Conservation (phyloP, 2,888 invertebrate genomes). For the Pristionchus entomophagus region DNA sequence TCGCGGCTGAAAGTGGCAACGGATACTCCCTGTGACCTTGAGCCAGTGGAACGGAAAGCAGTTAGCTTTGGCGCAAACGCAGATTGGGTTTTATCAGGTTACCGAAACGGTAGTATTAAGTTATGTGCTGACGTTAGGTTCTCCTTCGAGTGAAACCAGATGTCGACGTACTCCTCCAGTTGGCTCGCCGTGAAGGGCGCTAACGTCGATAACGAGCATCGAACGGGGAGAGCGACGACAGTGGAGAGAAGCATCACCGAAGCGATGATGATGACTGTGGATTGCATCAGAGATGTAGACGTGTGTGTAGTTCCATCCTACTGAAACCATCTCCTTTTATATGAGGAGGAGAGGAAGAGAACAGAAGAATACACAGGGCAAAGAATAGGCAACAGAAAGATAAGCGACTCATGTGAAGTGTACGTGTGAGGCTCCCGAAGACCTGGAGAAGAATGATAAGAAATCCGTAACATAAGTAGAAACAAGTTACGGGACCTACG, state of each 20-base stretch:
- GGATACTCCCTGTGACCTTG: not conserved
- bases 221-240: not conserved
- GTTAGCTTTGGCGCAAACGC: not conserved
- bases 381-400: conserved; percentile 1
- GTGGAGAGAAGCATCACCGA: not conserved
- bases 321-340: not conserved
- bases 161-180: conserved; percentile 29
- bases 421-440: not conserved
- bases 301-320: too few species aligned
- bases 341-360: not conserved
- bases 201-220: not conserved
- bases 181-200: not conserved
- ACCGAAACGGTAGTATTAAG: not conserved
- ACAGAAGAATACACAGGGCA: not conserved
- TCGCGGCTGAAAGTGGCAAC: not conserved
- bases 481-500: too few species aligned
- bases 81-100: too few species aligned
- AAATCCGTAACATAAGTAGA: too few species aligned
- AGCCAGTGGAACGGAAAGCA: not conserved
- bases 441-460: too few species aligned
- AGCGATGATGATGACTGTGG: not conserved
- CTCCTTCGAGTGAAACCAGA: conserved; percentile 14
- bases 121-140: conserved; percentile 14
- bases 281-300: not conserved
- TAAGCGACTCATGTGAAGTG: not conserved